A percentile compares a stretch with the other conserved stretches of the same genome.
Evolutionary conservation across 2,888 invertebrate genomes (phyloP).

Genomic region (Drosophila subsilvestris): DNA sequence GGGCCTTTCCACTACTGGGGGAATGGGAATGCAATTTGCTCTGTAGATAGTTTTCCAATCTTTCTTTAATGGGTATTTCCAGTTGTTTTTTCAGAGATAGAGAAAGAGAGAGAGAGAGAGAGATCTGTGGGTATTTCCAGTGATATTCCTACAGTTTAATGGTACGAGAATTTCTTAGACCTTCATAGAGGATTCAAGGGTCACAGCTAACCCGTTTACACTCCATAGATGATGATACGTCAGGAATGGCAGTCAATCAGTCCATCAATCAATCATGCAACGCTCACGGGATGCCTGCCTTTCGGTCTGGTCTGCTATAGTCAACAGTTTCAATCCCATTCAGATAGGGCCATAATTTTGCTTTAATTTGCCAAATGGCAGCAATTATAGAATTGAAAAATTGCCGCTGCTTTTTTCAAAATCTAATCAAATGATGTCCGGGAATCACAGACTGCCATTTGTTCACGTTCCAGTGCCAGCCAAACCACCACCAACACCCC

Average conservation of each 20-base stretch:
- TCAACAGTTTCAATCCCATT: neutral
- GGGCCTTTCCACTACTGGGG: no score
- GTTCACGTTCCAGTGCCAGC: neutral
- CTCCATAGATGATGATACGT: neutral
- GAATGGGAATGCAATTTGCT: no score
- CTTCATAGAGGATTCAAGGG: no score
- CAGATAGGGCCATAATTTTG: constrained; percentile 4
- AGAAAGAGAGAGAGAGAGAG: no score
- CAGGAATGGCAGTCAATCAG: neutral
- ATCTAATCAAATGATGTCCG: constrained; percentile 44
- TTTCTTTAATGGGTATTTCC: neutral
- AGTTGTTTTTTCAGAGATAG: neutral
- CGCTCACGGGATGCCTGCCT: constrained; percentile 13
- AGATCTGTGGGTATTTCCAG: no score
- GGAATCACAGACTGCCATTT: constrained; percentile 23
- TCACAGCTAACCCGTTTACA: neutral
- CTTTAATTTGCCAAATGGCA: constrained; percentile 31
- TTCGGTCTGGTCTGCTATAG: neutral
- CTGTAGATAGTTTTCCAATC: no score
- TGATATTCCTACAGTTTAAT: no score
- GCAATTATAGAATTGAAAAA: constrained; percentile 46
- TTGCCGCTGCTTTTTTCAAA: constrained; percentile 28
- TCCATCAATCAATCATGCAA: constrained; percentile 15
- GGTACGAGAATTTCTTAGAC: no score
- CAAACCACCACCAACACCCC: neutral